Base-by-base conservation (phyloP, 2,888 invertebrate genomes). In the Chirona hameri region DNA sequence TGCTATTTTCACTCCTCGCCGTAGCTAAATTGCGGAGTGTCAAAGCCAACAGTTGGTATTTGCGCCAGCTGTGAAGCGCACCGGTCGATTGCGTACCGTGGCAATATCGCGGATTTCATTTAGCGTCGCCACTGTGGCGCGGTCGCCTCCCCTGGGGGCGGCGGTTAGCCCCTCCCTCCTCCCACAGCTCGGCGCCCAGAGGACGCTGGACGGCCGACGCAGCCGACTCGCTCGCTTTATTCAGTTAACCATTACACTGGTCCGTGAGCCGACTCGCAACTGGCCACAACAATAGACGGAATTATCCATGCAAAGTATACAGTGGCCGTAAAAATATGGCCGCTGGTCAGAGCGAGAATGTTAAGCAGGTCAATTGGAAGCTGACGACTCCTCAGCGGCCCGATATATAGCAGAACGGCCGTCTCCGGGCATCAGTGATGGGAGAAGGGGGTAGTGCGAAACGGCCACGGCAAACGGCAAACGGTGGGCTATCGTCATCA, bases 251-350 rank as follows among this genome's bases (percentile, higher is more conserved):
- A 76, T 76, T 76, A 76, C 76, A 46, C 39, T 24, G 18, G 21
- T 39, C 24, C 76, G 76, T 76, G 76, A 76, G 39, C 76, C 24
- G 76, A 18, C 39, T 76, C 46, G 3, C 24, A 24, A 76, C 24
- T 24, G 27, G 39, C 21, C 9, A 24, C 76, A 76, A 76, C 76
- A 76, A 76, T 76, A 46, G 76, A 3, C 76, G 76, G 76, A 76
- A 76, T 76, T 76, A 76, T 76, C 76, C 76, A 76, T 76, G 76
- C 76, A 76, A 76, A 76, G 76, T 76, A 76, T 76, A 76, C 76
- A 76, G 39, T 76, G 39, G 76, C 76, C 76, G 76, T 76, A 46
- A 76, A 76, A 76, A 76, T 76, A 76, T 76, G 27, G 76, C 76
- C 76, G 39, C 39, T 24, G 76, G 39, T 21, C 46, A n/a, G 15